Evolutionary conservation across 2,113 vertebrate genomes (phyloP).

Genomic region (Ivindomyrus marchei): DNA sequence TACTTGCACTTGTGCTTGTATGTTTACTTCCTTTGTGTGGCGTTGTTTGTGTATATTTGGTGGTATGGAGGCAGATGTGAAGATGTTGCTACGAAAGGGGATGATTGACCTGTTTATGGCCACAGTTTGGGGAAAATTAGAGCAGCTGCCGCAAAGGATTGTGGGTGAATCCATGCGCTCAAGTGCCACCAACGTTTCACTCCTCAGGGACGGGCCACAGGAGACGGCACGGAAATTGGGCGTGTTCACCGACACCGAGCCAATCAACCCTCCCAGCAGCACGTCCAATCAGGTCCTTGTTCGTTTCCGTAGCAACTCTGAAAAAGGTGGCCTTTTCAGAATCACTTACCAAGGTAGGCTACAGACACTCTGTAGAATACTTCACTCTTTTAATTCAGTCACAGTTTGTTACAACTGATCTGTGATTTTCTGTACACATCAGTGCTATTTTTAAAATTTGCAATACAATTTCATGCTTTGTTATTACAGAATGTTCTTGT

Average conservation of each 20-base stretch:
- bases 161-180: not conserved
- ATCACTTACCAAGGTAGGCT: constrained; percentile 78
- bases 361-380: not conserved
- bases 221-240: constrained; percentile 82
- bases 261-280: constrained; percentile 76
- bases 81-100: not conserved
- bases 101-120: not conserved
- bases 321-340: constrained; percentile 82
- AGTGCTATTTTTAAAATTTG: not conserved
- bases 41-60: not conserved
- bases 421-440: not conserved
- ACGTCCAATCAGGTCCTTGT: constrained; percentile 90
- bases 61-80: not conserved
- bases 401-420: not conserved
- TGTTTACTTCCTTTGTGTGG: not conserved
- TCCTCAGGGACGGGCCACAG: constrained; percentile 82
- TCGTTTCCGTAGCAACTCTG: constrained; percentile 79
- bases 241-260: constrained; percentile 78
- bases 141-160: not conserved
- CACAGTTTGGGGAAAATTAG: not conserved
- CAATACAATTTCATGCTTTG: not conserved
- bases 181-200: not conserved
- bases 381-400: not conserved
- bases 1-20: not conserved
- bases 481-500: not conserved